These are phyloP conservation scores for Sakesphorus luctuosus DNA, from an alignment of 2,113 vertebrate genomes.

Conservation along the genomic window DNA sequence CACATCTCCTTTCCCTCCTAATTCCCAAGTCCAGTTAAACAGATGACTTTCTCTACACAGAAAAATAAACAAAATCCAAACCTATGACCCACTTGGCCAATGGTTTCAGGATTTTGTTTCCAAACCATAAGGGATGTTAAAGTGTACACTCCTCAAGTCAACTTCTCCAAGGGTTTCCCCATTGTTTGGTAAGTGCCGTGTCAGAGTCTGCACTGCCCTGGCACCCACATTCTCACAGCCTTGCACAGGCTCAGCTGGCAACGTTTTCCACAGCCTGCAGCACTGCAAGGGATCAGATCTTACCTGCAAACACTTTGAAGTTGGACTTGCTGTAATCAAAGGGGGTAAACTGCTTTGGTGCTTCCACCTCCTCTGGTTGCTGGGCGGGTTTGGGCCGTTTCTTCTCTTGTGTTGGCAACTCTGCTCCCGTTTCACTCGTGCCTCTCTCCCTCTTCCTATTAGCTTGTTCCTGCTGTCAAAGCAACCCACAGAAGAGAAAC, in stretches of 20 bases:
- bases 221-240: background rate
- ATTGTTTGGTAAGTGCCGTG: background rate
- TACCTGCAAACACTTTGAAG: conserved; percentile 91
- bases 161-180: background rate
- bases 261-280: background rate
- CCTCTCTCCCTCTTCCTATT: conserved; percentile 82
- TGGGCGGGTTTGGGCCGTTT: conserved; percentile 79
- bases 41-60: background rate
- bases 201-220: background rate
- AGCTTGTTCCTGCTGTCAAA: conserved; percentile 75
- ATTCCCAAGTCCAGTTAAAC: background rate
- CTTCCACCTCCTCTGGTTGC: conserved; percentile 59
- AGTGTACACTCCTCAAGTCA: background rate
- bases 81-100: background rate
- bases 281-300: background rate
- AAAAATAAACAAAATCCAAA: background rate
- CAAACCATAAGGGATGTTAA: background rate
- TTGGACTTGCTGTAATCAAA: conserved; percentile 93
- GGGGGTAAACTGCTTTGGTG: conserved; percentile 79
- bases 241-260: background rate
- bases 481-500: background rate
- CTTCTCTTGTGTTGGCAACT: conserved; percentile 79
- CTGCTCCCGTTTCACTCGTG: conserved; percentile 64
- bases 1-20: background rate
- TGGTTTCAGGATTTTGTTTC: background rate